phyloP scores from a whole-genome alignment of 2,113 vertebrate genomes.

The Cyanistes caeruleus region DNA sequence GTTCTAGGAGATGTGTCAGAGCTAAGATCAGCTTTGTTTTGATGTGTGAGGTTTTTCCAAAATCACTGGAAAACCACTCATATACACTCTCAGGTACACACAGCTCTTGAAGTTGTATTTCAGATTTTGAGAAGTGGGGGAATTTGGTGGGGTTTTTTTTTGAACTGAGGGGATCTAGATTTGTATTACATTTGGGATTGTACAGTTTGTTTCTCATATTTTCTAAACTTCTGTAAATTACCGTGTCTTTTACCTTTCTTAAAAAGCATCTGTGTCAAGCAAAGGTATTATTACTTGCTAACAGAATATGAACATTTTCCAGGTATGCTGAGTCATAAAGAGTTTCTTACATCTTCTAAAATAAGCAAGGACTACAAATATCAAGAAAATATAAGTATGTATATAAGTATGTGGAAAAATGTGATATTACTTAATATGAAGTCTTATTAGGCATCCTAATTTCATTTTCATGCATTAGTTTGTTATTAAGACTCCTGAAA shows the following conservation, averaged over 20 bases:
- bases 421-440: background rate
- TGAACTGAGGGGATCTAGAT: background rate
- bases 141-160: accelerated
- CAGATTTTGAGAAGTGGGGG: background rate
- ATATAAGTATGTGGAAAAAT: background rate
- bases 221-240: background rate
- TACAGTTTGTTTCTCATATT: background rate
- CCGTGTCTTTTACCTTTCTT: background rate
- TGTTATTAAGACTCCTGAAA: background rate
- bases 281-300: background rate
- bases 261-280: background rate
- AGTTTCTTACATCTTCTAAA: background rate
- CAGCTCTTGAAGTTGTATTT: background rate
- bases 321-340: background rate
- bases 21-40: background rate
- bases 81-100: background rate
- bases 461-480: background rate
- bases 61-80: background rate
- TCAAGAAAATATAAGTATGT: background rate
- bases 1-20: background rate
- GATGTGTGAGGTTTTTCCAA: background rate
- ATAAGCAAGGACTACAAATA: background rate
- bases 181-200: background rate
- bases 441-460: background rate
- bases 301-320: background rate